Base-by-base conservation (phyloP, 2,113 vertebrate species). In the Pangasianodon hypophthalmus region DNA sequence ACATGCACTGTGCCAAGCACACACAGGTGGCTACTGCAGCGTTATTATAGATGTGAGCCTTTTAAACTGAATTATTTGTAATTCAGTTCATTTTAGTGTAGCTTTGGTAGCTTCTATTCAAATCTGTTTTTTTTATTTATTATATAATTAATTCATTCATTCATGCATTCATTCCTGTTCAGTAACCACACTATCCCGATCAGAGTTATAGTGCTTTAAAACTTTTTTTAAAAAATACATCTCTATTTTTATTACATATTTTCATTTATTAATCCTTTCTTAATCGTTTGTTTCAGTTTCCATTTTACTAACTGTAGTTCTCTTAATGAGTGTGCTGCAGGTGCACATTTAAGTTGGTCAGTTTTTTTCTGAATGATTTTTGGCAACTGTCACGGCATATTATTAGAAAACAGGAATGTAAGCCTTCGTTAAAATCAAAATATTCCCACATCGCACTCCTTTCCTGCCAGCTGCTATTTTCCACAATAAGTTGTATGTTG, bases 381-480 rank as follows among this genome's bases (percentile, higher is more conserved):
- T 58, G 81, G 81, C 81, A 83, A 37, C 52, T 11, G 52, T 58
- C 52, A 5, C 24, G 44, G 37, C 56, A 44, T 62, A 84, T 83
- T 41, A 84, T 84, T 44, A 84, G 37, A 62, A 60, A 84, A 84
- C 18, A 44, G 82, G 32, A 58, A 84, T 21, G 10, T 60, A 44
- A 21, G 21, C 82, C 32, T 84, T 84, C 37, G 10, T 60, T 84
- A 84, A 60, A 84, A 44, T 84, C 54, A 6, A 44, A 84, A 84
- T 84, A 62, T 84, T 84, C 82, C 82, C 54, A 84, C 82, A 62
- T 44, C 41, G 11, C 56, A 26, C 82, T 44, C 56, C 11, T 37
- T 84, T 84, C 82, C 82, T 84, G 54, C 82, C 82, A 84, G 82
- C 82, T 84, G 82, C 82, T 84, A 21, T 44, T 26, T 62, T 62